Evolutionary conservation across 2,797 vertebrate species (phyloP), one percentile per base, ranked within the genome.

Genomic region (Sciaenops ocellatus): DNA sequence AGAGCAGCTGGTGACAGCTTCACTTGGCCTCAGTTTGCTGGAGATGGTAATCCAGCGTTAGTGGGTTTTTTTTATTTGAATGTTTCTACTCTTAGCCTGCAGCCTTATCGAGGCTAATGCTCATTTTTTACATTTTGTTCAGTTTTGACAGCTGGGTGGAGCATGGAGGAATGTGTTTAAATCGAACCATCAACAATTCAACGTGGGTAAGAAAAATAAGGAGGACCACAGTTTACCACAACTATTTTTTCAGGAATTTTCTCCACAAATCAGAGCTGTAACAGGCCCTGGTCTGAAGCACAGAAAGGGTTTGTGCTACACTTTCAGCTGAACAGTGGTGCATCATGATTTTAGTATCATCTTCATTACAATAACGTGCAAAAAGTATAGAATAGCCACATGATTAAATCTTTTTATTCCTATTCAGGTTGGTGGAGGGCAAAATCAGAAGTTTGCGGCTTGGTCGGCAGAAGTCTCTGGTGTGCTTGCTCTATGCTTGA

Each of bases 121-220:
- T 52, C 6, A 8, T 62, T 64, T 60, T 50, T 44, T 34, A 34
- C 16, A 42, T 62, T 52, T 34, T 55, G 47, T 30, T 85, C n/a
- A 20, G 72, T 81, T 82, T 74, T 22, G 72, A 80, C 70, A 87
- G 84, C 78, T 79, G 75, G 26, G 22, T 57, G 42, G 48, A 75
- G 48, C 74, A 72, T 46, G 56, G 13, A 72, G 71, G 62, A 75
- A 84, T 71, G 66, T 67, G 66, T 70, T 66, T 0, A 22, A 76
- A 79, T 64, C 24, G 26, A 50, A 50, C 46, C 38, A 47, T 46
- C 41, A 48, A 51, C 55, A 18, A 18, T 62, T 74, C 41, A 62
- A 20, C 52, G 28, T 24, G 24, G n/a, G 5, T 38, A 63, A 77
- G 15, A 57, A 67, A 41, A 77, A 62, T 66, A 24, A n/a, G 17